Evolutionary conservation across 53 echinoderm and acorn worm genomes (phyloP), one percentile per base, ranked within the genome.

Genomic region (Zoroaster sp.): DNA sequence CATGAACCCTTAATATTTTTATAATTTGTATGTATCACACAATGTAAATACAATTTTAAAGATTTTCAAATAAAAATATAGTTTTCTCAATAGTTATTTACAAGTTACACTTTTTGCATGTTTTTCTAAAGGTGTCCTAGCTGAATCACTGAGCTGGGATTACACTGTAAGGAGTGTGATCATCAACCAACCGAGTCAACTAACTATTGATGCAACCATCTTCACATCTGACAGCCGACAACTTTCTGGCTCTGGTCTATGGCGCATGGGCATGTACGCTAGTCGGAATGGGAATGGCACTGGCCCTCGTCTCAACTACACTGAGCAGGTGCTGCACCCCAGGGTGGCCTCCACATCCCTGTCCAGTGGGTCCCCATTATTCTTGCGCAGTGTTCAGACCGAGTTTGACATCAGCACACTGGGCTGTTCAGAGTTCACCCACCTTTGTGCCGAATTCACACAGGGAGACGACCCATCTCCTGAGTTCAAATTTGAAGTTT

Each of bases 241-340:
- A 10, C 69, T 97, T 6, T 78, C 90, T 14, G 96, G 96, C 37
- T 86, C 66, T 3, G 89, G 91, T 31, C 93, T 94, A 0, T 97
- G 97, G 97, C 93, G 87, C 36, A 78, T 97, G 86, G 89, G 88
- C 4, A 89, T 95, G 39, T 97, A 39, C 53, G 97, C 90, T 12
- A 95, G 95, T 65, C 85, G 69, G 32, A 90, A 71, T 28, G 36
- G 66, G 25, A 94, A 97, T 72, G 97, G 97, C 40, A 20, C 90
- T 6, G 97, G 95, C 40, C 54, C 73, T 14, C 94, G 76, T 17
- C 90, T 92, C 88, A 90, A 91, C 77, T 88, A 83, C 39, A 74
- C 85, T 14, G 82, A 92, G 44, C 95, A 97, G 87, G 43, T 97
- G 38, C 77, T 97, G 45, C 69, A 87, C 46, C 13, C 52, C 5